Base-by-base conservation (phyloP, 2,888 invertebrate species). In the Imbricaverruca yamaguchii region DNA sequence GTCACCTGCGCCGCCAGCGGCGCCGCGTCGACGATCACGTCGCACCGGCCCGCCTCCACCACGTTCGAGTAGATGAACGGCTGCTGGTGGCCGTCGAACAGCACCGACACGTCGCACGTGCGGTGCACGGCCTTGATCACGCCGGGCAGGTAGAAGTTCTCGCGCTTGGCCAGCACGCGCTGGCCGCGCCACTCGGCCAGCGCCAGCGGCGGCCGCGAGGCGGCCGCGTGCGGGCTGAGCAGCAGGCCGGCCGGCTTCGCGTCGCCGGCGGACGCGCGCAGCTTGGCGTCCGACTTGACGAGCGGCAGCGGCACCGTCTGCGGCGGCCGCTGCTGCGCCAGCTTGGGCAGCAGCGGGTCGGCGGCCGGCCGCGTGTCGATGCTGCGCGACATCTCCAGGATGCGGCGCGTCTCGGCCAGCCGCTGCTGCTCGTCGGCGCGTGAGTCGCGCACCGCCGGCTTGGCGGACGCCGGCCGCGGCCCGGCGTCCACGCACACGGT, bases 21-120 rank as follows among this genome's bases (percentile, higher is more conserved):
- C 88, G 95, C 94, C 84, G 96, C 95, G 87, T 98, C 97, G 86
- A 95, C 92, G 85, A 97, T 95, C 87, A 97, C 92, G 88, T 95
- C 94, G 88, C 91, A 93, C 86, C 92, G 93, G 85, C 93, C 92
- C 84, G 90, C 90, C 85, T 92, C 93, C 84, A 96, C 91, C 84
- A 96, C 92, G 84, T 87, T 85, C 63, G 84, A 83, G 83, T 93
- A 95, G 85, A 91, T 90, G 84, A 93, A 89, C 74, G 91, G 91
- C 83, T 90, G 91, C 84, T 92, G 92, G 83, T 91, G 91, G 67
- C 92, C 91, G 88, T 97, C 96, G 85, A 96, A 91, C 86, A 93
- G 92, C 69, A 97, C 93, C 84, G 92, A 90, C 85, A 96, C 91
- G 86, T 92, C 92, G 85, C 91, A 85, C 25, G 85, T 85, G 55